Evolutionary conservation across 2,113 vertebrate species (phyloP).

Genomic region (Neodon shergylaensis): DNA sequence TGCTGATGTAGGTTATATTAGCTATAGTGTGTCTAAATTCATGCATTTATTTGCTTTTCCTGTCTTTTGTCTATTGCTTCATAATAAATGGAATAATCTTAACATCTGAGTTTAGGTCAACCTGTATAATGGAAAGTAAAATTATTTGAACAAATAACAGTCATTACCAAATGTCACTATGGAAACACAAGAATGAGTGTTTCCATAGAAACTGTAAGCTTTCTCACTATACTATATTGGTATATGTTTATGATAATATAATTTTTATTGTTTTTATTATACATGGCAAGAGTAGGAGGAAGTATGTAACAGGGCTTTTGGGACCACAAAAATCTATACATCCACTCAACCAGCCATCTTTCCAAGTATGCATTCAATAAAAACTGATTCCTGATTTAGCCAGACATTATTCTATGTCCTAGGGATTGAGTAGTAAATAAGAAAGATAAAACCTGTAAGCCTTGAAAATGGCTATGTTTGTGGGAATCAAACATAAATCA

Average conservation of each 20-base stretch:
- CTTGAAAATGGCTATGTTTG: not conserved
- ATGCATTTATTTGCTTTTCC: not conserved
- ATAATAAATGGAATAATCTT: constrained; percentile 1
- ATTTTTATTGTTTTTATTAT: constrained; percentile 32
- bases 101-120: not conserved
- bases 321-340: not conserved
- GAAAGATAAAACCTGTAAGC: not conserved
- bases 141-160: constrained; percentile 45
- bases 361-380: not conserved
- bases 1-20: not conserved
- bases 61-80: not conserved
- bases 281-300: not conserved
- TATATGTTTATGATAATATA: not conserved
- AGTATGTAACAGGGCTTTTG: not conserved
- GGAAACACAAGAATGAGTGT: constrained; percentile 26
- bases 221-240: not conserved
- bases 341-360: not conserved
- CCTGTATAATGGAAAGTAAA: not conserved
- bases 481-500: constrained; percentile 22
- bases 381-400: not conserved
- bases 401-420: not conserved
- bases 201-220: constrained; percentile 29
- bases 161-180: constrained; percentile 24
- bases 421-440: not conserved
- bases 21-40: not conserved